Conservation (phyloP, 2,797 vertebrate genomes). For the Phrynocephalus forsythii region DNA sequence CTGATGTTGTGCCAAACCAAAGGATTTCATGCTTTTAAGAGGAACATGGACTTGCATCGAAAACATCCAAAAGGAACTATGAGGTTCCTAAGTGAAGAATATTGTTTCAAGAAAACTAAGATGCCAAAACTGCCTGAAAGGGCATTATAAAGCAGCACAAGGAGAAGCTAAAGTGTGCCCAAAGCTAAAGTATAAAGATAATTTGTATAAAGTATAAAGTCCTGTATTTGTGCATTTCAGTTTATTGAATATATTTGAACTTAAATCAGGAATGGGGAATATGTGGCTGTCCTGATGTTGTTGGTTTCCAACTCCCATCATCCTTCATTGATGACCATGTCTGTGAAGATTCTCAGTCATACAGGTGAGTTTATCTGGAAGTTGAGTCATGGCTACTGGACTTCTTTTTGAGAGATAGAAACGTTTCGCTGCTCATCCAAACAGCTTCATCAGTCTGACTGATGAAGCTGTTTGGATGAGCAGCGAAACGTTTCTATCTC, state of each 20-base stretch:
- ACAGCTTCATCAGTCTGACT: no score
- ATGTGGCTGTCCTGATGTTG: not conserved
- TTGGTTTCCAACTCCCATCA: not conserved
- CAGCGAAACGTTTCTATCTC: no score
- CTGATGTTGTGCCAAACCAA: constrained; percentile 77
- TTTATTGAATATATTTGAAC: constrained; percentile 8
- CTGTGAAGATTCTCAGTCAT: no score
- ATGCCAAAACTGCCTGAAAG: constrained; percentile 62
- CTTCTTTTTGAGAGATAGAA: no score
- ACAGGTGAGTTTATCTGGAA: no score
- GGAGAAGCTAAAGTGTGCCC: constrained; percentile 50
- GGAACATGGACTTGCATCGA: constrained; percentile 66
- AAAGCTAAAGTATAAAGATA: not conserved
- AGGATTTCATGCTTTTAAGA: constrained; percentile 60
- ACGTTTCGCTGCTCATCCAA: no score
- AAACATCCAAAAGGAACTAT: constrained; percentile 70
- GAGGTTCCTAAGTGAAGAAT: constrained; percentile 64
- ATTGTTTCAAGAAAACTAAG: constrained; percentile 72
- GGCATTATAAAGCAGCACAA: constrained; percentile 48
- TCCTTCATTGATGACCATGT: not conserved
- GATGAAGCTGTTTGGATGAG: no score
- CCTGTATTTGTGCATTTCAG: constrained; percentile 36
- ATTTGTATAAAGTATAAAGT: constrained; percentile 10
- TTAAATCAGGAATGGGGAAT: not conserved
- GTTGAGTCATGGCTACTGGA: no score